phyloP scores from a whole-genome alignment of 1,140 invertebrate genomes.

The Contarinia nasturtii region DNA sequence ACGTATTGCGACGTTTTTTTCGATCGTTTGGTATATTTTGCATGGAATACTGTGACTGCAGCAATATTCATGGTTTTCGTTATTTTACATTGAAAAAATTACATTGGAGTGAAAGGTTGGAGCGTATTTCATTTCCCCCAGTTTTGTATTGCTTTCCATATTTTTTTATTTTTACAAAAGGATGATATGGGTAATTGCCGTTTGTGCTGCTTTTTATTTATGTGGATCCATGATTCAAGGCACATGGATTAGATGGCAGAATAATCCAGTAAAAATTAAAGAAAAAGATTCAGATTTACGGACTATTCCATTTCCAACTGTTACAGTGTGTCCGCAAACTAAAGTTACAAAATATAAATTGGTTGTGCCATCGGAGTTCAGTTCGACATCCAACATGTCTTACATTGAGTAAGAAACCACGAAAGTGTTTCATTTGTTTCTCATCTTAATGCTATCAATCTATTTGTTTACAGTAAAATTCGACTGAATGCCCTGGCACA shows the following conservation, averaged over 20 bases:
- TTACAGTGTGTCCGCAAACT: conserved; percentile 38
- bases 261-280: conserved; percentile 36
- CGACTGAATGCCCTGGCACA: neutral
- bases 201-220: too few species aligned
- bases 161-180: too few species aligned
- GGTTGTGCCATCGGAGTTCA: too few species aligned
- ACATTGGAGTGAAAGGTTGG: neutral
- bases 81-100: neutral
- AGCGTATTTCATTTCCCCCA: neutral
- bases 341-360: conserved; percentile 23
- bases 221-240: conserved; percentile 7
- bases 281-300: too few species aligned
- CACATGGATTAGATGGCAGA: conserved; percentile 38
- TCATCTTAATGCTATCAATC: too few species aligned
- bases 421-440: too few species aligned
- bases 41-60: neutral
- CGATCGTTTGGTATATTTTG: neutral
- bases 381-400: neutral
- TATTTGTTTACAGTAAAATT: neutral
- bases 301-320: conserved; percentile 39
- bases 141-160: too few species aligned
- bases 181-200: neutral
- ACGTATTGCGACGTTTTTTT: too few species aligned
- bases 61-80: neutral
- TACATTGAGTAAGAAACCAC: neutral